Base-by-base conservation (phyloP, 2,888 invertebrate genomes). In the Cantharis flavilabris region DNA sequence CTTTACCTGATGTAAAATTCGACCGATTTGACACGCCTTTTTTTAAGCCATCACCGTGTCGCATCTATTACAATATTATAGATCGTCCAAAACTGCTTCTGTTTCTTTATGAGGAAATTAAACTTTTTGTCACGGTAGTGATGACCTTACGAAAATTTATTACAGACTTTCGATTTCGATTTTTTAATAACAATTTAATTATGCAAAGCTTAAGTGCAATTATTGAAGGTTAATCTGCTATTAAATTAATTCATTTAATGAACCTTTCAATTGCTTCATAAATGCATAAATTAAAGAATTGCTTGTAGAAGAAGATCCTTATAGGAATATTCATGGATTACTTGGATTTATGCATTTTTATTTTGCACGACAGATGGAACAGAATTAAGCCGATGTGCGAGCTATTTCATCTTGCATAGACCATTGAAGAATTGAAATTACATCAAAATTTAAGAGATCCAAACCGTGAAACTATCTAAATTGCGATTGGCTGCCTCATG, bases 1-100 rank as follows among this genome's bases (percentile, higher is more conserved):
- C 26, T 79, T 74, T 76, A 79, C 79, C 79, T 76, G 76, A 78
- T 69, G 73, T 76, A 76, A 78, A 78, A 76, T 49, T 78, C 73
- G 73, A 78, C 76, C 78, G 78, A 79, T 79, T 79, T 72, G 76
- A 69, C 76, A 74, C 69, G 74, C 62, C 69, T 76, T 76, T 79
- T 70, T 49, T 49, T 33, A 5, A 4, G 7, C n/a, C n/a, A n/a
- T 5, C n/a, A 69, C 73, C 74, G 73, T 74, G 72, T 76, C 78
- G 75, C 78, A 75, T 78, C 72, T 71, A 75, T 78, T 73, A 75
- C 77, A 63, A 77, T 77, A 74, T 49, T 77, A 73, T 64, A 77
- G 74, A 74, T 77, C 77, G 74, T 76, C 76, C 65, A 71, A 74
- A 73, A 76, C 64, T 16, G 71, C 69, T 33, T 69, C 74, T 72